These are phyloP conservation scores for Myrmecobius fasciatus DNA, from an alignment of 2,113 vertebrate genomes.

Conservation along the genomic window DNA sequence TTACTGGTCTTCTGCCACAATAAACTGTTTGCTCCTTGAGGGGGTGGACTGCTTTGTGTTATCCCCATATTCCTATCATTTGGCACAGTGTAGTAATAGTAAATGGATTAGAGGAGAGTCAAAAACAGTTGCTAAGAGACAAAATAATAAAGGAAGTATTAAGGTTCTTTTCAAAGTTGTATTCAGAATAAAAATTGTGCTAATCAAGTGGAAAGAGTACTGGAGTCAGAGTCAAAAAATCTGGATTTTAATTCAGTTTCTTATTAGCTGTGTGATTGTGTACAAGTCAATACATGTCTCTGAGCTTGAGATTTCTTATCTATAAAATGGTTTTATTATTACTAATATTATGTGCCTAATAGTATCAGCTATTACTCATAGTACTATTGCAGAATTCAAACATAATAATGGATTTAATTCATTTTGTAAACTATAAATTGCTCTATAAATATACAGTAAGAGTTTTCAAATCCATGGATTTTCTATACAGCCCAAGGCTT, in stretches of 20 bases:
- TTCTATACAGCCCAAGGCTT: background rate
- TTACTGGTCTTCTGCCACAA: background rate
- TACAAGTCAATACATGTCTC: background rate
- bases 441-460: background rate
- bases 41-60: background rate
- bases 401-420: background rate
- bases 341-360: too few relatives aligned
- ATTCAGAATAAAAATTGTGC: background rate
- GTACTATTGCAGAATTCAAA: background rate
- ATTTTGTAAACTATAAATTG: background rate
- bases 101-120: background rate
- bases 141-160: background rate
- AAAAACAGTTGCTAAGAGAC: background rate
- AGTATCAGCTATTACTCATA: background rate
- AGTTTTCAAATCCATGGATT: background rate
- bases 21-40: background rate
- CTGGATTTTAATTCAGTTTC: background rate
- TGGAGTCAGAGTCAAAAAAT: background rate
- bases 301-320: background rate
- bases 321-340: background rate
- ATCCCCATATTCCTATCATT: background rate
- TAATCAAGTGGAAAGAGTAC: background rate
- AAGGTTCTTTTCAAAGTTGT: background rate
- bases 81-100: background rate
- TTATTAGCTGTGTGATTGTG: background rate